phyloP scores from a whole-genome alignment of 1,140 invertebrate genomes.

The Oryzaephilus surinamensis region DNA sequence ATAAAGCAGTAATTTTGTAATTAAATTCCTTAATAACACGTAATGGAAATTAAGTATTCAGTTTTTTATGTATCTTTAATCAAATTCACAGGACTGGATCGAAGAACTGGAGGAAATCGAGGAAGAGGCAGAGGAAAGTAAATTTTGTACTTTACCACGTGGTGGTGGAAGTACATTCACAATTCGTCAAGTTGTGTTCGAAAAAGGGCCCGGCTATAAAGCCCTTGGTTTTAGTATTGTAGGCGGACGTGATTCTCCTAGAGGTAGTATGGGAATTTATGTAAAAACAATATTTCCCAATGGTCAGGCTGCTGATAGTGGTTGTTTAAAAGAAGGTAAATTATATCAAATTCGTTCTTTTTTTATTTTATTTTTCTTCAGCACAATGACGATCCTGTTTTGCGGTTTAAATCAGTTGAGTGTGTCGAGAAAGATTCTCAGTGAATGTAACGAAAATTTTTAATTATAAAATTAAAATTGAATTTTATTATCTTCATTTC shows the following conservation, averaged over 20 bases:
- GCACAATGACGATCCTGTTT: too few relatives aligned
- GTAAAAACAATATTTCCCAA: conserved; percentile 81
- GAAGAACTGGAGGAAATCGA: conserved; percentile 32
- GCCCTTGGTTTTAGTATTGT: conserved; percentile 87
- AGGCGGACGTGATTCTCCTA: conserved; percentile 78
- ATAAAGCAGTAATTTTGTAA: too few relatives aligned
- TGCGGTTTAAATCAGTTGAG: too few relatives aligned
- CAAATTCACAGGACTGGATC: conserved; percentile 24
- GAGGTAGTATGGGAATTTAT: conserved; percentile 80
- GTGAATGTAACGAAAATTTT: too few relatives aligned
- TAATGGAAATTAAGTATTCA: too few relatives aligned
- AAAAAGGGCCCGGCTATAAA: conserved; percentile 76
- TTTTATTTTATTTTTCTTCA: too few relatives aligned
- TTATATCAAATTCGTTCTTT: too few relatives aligned
- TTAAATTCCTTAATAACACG: too few relatives aligned
- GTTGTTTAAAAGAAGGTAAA: conserved; percentile 70
- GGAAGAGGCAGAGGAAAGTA: conserved; percentile 36
- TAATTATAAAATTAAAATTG: too few relatives aligned
- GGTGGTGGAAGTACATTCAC: conserved; percentile 37
- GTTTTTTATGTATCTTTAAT: too few relatives aligned
- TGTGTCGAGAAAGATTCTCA: too few relatives aligned
- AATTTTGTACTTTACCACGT: conserved; percentile 39
- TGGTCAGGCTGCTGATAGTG: conserved; percentile 79
- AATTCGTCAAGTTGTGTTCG: conserved; percentile 40
- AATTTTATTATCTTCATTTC: too few relatives aligned